Percentiles rank a stretch among this genome's conserved stretches.
Evolutionary conservation across 2,113 vertebrate genomes (phyloP).

Genomic region (Bagarius yarrelli): DNA sequence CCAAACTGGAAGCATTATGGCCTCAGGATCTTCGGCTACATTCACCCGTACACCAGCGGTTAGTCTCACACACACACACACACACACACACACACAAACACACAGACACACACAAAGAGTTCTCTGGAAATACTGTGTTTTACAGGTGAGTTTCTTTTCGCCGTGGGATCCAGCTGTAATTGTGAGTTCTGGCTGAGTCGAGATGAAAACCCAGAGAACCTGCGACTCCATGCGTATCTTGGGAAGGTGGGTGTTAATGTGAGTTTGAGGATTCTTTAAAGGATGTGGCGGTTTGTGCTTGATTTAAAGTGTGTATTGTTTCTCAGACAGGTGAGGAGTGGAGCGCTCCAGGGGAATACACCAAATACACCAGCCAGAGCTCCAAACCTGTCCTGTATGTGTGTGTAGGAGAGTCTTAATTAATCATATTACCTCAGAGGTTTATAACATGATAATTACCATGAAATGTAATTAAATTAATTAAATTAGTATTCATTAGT

Average conservation of each 20-base stretch:
- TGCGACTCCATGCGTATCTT: slow-evolving; percentile 80
- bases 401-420: no score
- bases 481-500: no score
- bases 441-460: no score
- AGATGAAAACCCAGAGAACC: slow-evolving; percentile 76
- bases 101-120: background rate
- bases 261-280: background rate
- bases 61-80: slow-evolving; percentile 50
- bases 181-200: slow-evolving; percentile 93
- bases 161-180: slow-evolving; percentile 88
- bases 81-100: background rate
- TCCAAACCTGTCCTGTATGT: slow-evolving; percentile 80
- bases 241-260: slow-evolving; percentile 78
- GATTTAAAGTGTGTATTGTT: slow-evolving; percentile 12
- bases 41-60: slow-evolving; percentile 85
- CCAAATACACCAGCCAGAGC: slow-evolving; percentile 85
- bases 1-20: slow-evolving; percentile 91
- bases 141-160: slow-evolving; percentile 87
- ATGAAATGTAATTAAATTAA: no score
- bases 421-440: no score
- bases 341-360: slow-evolving; percentile 91
- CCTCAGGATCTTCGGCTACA: slow-evolving; percentile 90
- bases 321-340: slow-evolving; percentile 86
- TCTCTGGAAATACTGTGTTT: background rate
- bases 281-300: background rate